These are phyloP conservation scores for Camelus dromedarius DNA, from an alignment of 2,113 vertebrate genomes.

Conservation along the genomic window DNA sequence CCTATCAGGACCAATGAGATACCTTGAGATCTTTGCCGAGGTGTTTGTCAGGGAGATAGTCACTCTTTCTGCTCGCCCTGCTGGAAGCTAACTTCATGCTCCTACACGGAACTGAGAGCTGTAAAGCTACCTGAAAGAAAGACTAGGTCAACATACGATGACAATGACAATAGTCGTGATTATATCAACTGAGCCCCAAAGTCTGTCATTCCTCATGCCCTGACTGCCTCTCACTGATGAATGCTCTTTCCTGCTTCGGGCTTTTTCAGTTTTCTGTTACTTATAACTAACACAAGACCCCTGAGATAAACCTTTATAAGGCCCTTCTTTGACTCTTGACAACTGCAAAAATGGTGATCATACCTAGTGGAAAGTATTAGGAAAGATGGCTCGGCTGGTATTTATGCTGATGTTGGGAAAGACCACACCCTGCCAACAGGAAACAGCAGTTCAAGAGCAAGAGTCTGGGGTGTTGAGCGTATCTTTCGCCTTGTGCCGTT, in stretches of 20 bases:
- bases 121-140: constrained; percentile 27
- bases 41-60: background rate
- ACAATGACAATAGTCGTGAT: background rate
- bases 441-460: constrained; percentile 17
- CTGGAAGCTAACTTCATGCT: background rate
- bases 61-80: background rate
- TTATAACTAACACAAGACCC: background rate
- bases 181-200: background rate
- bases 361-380: background rate
- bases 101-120: background rate
- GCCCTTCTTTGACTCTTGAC: background rate
- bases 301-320: background rate
- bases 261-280: background rate
- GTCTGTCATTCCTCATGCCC: background rate
- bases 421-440: background rate
- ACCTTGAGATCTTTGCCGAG: background rate
- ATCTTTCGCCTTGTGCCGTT: background rate
- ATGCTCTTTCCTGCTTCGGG: background rate
- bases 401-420: background rate
- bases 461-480: background rate
- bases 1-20: background rate
- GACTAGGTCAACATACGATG: background rate
- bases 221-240: background rate
- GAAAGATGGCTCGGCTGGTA: background rate
- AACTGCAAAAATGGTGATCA: background rate